Base-by-base conservation (phyloP, 2,888 invertebrate species). In the Nephrocerus scutellatus region DNA sequence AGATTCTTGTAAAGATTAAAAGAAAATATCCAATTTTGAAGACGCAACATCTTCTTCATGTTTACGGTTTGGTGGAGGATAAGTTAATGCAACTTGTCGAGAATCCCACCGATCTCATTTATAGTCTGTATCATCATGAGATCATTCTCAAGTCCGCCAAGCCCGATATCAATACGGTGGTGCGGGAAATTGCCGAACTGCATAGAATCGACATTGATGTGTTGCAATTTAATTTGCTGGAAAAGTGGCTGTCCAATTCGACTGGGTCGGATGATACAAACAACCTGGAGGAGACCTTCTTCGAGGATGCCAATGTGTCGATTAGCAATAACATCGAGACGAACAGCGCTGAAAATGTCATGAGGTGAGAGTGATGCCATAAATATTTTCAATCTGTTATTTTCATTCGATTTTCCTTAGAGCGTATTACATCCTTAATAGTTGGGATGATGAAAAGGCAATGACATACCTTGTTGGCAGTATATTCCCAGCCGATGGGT, bases 1-100 rank as follows among this genome's bases (percentile, higher is more conserved):
- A 64, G 14, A 55, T 60, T 14, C 42, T 66, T n/a, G 25, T 42
- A 2, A 68, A 66, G 50, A 63, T 67, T 4, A 66, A 61, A 46
- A 57, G 64, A 14, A 63, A 62, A 48, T 69, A 67, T 56, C 68
- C 69, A 20, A 59, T 64, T 13, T 53, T 63, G 6, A 66, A 68
- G 46, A 67, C 64, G 0, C 68, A 68, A 36, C 66, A 68, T 49
- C 49, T 68, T 36, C 50, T 69, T 1, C 55, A 68, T 38, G 48
- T 63, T 3, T 65, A 67, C 36, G 60, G 62, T 2, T 46, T 69
- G 12, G 51, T 56, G 3, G 66, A 68, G 39, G 69, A 69, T 23
- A 62, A 60, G 41, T 38, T 67, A 2, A 42, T 67, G 39, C 57
- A 60, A 9, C 50, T 63, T 30, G 56, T 68, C 5, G 66, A 68